Base-by-base conservation (phyloP, 2,888 invertebrate genomes). In the Drosophila limbata region DNA sequence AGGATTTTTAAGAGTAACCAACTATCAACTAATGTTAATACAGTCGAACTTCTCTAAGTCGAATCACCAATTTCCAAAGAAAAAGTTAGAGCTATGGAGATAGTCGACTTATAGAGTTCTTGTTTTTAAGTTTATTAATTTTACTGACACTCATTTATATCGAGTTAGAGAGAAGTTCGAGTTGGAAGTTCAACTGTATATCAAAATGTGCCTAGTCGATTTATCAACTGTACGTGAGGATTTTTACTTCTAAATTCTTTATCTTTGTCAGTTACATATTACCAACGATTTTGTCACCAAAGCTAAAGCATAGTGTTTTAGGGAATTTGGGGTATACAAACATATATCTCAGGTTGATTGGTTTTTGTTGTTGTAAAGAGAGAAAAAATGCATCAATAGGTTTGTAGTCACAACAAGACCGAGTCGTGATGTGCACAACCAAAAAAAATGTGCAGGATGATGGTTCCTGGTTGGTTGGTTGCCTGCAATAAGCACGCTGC, bases 391-490 rank as follows among this genome's bases (percentile, higher is more conserved):
- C 48, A 31, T 13, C 39, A 48, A 77, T 64, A n/a, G 51, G 37
- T 59, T 72, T 72, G 62, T 42, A 77, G 74, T 61, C 50, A 44
- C 66, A 66, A 59, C 66, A 57, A 66, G 66, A 52, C 40, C 44
- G 63, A 74, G 51, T 79, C 76, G 76, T 76, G 76, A 69, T 25
- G 53, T 55, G 52, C 19, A 42, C 28, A 53, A 61, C 64, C 44
- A 73, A 73, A 65, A 73, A 65, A 42, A 28, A 57, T 39, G 44
- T 63, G 51, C 79, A 79, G 75, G 76, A 77, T 74, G 75, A 77
- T 66, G 70, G 76, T 77, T 77, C 76, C 76, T 77, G 76, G 25
- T 25, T 25, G 25, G 25, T 25, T 77, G 76, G 74, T 74, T 77
- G 74, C 60, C 52, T 44, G 68, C 50, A 56, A 50, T 37, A 15